Base-by-base conservation (phyloP, 2,113 vertebrate genomes). In the Aldabrachelys gigantea region DNA sequence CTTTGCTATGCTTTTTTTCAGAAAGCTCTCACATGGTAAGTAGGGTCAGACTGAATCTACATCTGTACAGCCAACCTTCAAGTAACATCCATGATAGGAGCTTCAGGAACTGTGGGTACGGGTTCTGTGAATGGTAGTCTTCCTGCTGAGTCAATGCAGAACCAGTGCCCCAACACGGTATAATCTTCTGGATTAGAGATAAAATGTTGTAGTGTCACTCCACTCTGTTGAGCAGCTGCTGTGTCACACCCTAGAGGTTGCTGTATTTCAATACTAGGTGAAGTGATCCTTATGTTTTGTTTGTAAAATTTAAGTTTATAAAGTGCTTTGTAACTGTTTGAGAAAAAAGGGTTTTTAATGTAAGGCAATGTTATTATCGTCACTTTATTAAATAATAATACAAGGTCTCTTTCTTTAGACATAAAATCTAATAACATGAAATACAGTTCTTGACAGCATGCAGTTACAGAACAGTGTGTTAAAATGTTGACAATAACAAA, bases 341-440 rank as follows among this genome's bases (percentile, higher is more conserved):
- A 52, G 29, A 52, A 88, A 65, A 83, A 83, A 88, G 49, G 1
- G 3, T 6, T 6, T 92, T 92, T 24, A 93, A 85, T 49, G 8
- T 31, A 88, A 94, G 80, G 54, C 83, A 57, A 35, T 57, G 80
- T 91, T 83, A 92, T 92, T 91, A 35, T 38, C 89, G 75, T 47
- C 0, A 65, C 89, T 96, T 95, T 90, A 76, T 94, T 94, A 90
- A 95, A 75, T 84, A 92, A 85, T 57, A 87, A 41, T 82, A 52
- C 69, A 35, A 49, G 22, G 38, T 91, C 59, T 90, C 10, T 1
- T 25, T 89, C 72, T 92, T 84, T 80, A 3, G 0, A 65, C 79
- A 59, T 85, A 84, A 95, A 92, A 94, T 93, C 80, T 53, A 3
- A 41, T 44, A 69, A 24, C 2, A 4, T 41, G 54, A 87, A 50